Evolutionary conservation across 2,888 invertebrate genomes (phyloP), one percentile per base, ranked within the genome.

Genomic region (Cephus nigrinus): DNA sequence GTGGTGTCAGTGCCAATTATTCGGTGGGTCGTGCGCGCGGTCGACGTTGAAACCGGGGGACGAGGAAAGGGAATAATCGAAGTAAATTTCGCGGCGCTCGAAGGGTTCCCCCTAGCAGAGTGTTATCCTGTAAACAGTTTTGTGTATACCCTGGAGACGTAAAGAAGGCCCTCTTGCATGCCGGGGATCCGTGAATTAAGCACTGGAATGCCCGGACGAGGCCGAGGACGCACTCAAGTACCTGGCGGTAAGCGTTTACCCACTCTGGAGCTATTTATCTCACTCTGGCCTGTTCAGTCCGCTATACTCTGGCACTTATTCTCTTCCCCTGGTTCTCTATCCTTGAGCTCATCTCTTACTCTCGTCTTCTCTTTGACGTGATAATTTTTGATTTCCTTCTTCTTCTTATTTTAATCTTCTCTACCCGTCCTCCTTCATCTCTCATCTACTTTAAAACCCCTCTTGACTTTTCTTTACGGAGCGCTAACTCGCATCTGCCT

Each of bases 201-300:
- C 80, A 74, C 75, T 81, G 79, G 79, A 78, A 80, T 71, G 80
- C 74, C 76, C 71, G 78, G 79, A 76, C 78, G 35, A 79, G 78
- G 79, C 75, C 74, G 80, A 82, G 81, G 79, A 80, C 80, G 78
- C 81, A 35, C 78, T 76, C 81, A 81, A 76, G 82, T 40, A 40
- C 40, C 76, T 83, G 82, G 83, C 82, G 81, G 86, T 86, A 76
- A 84, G 81, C 85, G 78, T 71, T 81, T 80, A 79, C 79, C 77
- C 78, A 82, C 40, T 40, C 40, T 82, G 77, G 77, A 80, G 68
- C 35, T 35, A 74, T 36, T 33, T 74, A 31, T 23, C 55, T 31
- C 74, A 34, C 80, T 34, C 33, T 68, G 12, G 74, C 30, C 69
- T 74, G 75, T 69, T 31, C 31, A 69, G 36, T 76, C 68, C 32